These are phyloP conservation scores for Parazoanthus atlanticus DNA, from an alignment of 92 coral and sea anemone species.

Conservation along the genomic window DNA sequence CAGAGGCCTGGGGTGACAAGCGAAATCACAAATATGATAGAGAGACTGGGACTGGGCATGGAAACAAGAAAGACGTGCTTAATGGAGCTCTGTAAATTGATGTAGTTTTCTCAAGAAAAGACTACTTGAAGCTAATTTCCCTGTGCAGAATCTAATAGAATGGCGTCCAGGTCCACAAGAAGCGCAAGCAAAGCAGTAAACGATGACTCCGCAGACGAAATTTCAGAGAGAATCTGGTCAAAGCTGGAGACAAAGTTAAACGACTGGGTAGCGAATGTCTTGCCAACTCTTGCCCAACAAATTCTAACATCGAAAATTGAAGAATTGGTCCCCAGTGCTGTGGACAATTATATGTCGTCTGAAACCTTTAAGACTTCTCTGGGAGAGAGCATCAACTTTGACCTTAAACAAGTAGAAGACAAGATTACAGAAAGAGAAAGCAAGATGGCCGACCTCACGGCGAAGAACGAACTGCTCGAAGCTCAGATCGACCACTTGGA, in stretches of 20 bases:
- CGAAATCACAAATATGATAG: no score
- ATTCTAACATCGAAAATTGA: neutral
- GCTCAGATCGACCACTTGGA: neutral
- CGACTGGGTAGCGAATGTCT: neutral
- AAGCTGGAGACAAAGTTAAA: neutral
- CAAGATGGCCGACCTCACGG: neutral
- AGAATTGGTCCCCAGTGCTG: neutral
- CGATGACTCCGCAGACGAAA: neutral
- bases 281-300: neutral
- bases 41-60: neutral
- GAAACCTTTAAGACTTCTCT: neutral
- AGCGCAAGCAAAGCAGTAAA: neutral
- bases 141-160: neutral
- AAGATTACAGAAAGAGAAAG: neutral
- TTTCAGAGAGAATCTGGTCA: neutral
- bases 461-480: neutral
- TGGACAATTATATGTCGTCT: neutral
- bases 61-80: neutral
- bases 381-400: neutral
- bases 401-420: neutral
- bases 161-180: neutral
- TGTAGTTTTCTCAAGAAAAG: neutral
- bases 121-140: neutral
- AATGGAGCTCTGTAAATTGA: neutral
- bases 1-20: no score